Conservation (phyloP, 2,113 vertebrate species). For the Diadophis punctatus region DNA sequence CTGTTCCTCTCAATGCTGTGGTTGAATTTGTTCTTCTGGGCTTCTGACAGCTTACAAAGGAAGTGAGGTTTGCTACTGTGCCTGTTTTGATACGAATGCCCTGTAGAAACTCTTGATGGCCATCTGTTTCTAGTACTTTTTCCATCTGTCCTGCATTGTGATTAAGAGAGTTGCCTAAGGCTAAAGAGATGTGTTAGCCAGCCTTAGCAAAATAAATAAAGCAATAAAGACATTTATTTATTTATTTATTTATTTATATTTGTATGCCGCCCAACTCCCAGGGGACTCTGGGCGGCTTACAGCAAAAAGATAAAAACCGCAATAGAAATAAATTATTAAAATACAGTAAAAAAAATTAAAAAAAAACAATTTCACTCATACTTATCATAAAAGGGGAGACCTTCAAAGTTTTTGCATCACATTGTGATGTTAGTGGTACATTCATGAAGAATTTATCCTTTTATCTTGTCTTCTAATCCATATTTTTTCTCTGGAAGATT, state of each 20-base stretch:
- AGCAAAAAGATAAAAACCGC: too few species aligned
- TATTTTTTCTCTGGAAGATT: slow-evolving; percentile 72
- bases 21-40: not conserved
- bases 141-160: not conserved
- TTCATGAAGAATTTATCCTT: not conserved
- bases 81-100: not conserved
- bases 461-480: not conserved
- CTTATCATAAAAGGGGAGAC: too few species aligned
- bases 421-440: not conserved
- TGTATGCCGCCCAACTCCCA: too few species aligned
- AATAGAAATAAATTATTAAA: too few species aligned
- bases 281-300: too few species aligned
- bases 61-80: not conserved
- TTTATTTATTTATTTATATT: too few species aligned
- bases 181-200: not conserved
- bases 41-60: not conserved
- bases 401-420: too few species aligned
- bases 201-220: not conserved
- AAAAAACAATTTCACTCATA: too few species aligned
- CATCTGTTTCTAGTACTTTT: not conserved
- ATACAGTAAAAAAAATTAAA: too few species aligned
- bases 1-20: not conserved
- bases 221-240: not conserved
- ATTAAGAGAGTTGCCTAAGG: not conserved
- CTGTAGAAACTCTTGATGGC: not conserved